Evolutionary conservation across 2,797 vertebrate genomes (phyloP), one percentile per base, ranked within the genome.

Genomic region (Chiloscyllium punctatum): DNA sequence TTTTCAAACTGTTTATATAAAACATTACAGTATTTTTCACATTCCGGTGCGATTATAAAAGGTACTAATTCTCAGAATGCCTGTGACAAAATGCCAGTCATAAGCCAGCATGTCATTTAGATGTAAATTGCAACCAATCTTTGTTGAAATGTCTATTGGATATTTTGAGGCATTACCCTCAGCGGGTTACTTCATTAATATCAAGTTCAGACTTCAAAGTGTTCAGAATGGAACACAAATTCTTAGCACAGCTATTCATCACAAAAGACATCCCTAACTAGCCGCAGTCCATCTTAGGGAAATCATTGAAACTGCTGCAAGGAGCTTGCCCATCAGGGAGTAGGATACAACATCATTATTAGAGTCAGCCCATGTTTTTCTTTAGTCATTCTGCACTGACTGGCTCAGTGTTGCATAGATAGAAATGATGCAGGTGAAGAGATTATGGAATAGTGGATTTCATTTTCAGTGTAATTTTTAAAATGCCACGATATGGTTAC

Each of bases 181-280:
- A 72, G 90, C 23, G n/a, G 42, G 94, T 95, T 77, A 74, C 69
- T 95, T 95, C 94, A 95, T 95, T 95, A 74, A 74, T 72, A 72
- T 74, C 69, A 95, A 62, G 62, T 69, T 92, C 37, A 27, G 62
- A 92, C 90, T 92, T 92, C 90, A 92, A 42, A 92, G 62, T 42
- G 62, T 92, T 92, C 21, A 8, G 66, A 69, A 92, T 92, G 25
- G 23, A 92, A 68, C 62, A 92, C 62, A 4, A 69, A 69, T 92
- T 42, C 90, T 68, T 42, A 23, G 62, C 90, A 23, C 62, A 37
- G 42, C 42, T n/a, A 92, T 92, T 92, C 66, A 92, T 69, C 90
- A 69, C 62, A 92, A 11, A 66, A 42, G 66, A 42, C 90, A 6
- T 92, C 7, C 62, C 62, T 92, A 69, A 68, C 90, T 42, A 69